These are phyloP conservation scores for Lepeophtheirus salmonis DNA, from an alignment of 1,140 invertebrate genomes.

Conservation along the genomic window DNA sequence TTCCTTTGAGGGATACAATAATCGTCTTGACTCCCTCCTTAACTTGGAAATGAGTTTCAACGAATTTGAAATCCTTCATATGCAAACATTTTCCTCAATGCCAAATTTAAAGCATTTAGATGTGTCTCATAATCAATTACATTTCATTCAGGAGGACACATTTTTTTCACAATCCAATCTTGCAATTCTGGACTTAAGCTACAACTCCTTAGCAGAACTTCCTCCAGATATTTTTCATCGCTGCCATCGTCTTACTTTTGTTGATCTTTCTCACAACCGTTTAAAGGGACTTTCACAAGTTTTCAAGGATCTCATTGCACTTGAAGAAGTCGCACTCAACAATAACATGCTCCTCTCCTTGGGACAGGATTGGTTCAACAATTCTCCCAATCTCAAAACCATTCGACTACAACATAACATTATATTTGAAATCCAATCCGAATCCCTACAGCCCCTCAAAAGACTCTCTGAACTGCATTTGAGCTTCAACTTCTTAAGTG, in stretches of 20 bases:
- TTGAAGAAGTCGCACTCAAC: constrained; percentile 61
- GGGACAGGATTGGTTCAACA: constrained; percentile 53
- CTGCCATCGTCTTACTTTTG: constrained; percentile 20
- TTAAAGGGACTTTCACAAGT: constrained; percentile 28
- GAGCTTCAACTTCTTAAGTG: constrained; percentile 61
- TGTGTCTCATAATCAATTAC: constrained; percentile 27
- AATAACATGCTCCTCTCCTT: constrained; percentile 76
- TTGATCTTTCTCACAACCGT: constrained; percentile 24
- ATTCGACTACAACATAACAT: constrained; percentile 73
- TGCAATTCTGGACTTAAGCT: constrained; percentile 26
- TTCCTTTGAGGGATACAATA: constrained; percentile 21
- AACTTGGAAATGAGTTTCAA: constrained; percentile 26
- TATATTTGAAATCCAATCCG: constrained; percentile 48
- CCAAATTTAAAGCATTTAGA: constrained; percentile 26
- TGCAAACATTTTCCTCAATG: constrained; percentile 25
- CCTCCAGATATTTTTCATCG: constrained; percentile 22
- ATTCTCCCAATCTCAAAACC: constrained; percentile 50
- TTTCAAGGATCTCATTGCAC: constrained; percentile 51
- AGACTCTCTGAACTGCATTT: constrained; percentile 63
- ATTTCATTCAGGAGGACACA: constrained; percentile 23
- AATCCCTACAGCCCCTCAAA: constrained; percentile 45
- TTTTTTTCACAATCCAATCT: constrained; percentile 25
- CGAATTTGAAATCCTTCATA: constrained; percentile 22
- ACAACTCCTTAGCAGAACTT: constrained; percentile 25
- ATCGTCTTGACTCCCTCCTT: constrained; percentile 23